Evolutionary conservation across 2,888 invertebrate species (phyloP).

Genomic region (Petrolisthes manimaculis): DNA sequence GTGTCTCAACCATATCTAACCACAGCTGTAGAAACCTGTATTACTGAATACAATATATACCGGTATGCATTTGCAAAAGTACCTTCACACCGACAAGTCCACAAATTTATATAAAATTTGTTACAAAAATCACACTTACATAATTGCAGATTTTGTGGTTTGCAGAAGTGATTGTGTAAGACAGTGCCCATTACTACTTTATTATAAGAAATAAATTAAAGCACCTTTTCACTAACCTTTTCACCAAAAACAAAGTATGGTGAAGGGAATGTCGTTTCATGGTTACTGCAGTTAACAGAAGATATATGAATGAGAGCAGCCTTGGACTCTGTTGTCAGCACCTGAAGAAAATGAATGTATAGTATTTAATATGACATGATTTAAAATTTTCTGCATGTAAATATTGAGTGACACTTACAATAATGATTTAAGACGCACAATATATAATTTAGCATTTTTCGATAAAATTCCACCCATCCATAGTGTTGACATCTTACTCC

Average conservation of each 20-base stretch:
- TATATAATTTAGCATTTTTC: too few species aligned
- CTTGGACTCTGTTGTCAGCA: conserved; percentile 94
- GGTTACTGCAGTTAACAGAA: conserved; percentile 92
- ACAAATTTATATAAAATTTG: too few species aligned
- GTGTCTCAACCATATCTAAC: too few species aligned
- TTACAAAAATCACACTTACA: too few species aligned
- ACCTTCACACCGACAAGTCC: too few species aligned
- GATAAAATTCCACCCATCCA: too few species aligned
- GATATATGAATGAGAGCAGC: conserved; percentile 96
- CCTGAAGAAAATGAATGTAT: conserved; percentile 71
- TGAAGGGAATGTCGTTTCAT: conserved; percentile 86
- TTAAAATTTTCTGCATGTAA: neutral
- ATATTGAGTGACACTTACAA: neutral
- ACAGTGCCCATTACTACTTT: neutral
- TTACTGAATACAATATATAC: too few species aligned
- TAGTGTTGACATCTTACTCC: neutral
- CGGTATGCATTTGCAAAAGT: too few species aligned
- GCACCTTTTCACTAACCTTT: conserved; percentile 73
- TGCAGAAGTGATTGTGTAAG: too few species aligned
- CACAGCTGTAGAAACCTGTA: too few species aligned
- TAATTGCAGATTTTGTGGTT: too few species aligned
- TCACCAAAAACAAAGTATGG: conserved; percentile 98
- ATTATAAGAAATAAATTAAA: neutral
- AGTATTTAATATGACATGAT: conserved; percentile 6
- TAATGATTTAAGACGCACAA: neutral